A percentile compares a stretch with the other conserved stretches of the same genome.
phyloP scores from a whole-genome alignment of 2,888 invertebrate species.

The Drosophila histrio region DNA sequence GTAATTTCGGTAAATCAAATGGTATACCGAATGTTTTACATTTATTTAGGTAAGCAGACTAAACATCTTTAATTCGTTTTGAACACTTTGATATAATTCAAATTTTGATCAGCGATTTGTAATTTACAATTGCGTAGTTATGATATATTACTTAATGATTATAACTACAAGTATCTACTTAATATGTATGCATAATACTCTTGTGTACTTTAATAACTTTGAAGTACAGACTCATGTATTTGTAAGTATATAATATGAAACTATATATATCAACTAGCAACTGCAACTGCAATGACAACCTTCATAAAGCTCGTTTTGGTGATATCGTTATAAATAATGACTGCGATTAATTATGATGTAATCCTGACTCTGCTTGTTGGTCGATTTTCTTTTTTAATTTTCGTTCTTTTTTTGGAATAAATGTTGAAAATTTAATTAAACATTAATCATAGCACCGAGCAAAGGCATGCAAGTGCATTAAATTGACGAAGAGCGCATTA shows the following conservation, averaged over 20 bases:
- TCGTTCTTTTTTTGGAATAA: slow-evolving; percentile 26
- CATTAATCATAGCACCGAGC: slow-evolving; percentile 62
- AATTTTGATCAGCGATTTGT: not conserved
- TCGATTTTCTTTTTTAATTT: slow-evolving; percentile 11
- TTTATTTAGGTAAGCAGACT: too few relatives aligned
- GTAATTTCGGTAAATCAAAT: too few relatives aligned
- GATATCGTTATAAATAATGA: slow-evolving; percentile 74
- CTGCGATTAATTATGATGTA: slow-evolving; percentile 72
- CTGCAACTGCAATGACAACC: slow-evolving; percentile 9
- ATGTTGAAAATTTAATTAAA: slow-evolving; percentile 69
- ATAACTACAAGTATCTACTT: not conserved
- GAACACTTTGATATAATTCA: not conserved
- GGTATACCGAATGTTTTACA: too few relatives aligned
- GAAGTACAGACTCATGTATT: not conserved
- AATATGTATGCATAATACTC: not conserved
- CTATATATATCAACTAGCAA: slow-evolving; percentile 1
- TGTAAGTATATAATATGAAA: not conserved
- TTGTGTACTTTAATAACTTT: not conserved
- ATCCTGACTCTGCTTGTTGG: slow-evolving; percentile 46
- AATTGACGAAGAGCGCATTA: slow-evolving; percentile 63
- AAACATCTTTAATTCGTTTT: too few relatives aligned
- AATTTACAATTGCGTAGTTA: not conserved
- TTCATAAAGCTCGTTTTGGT: slow-evolving; percentile 13
- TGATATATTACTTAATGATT: not conserved
- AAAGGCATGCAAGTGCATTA: slow-evolving; percentile 51